Percentiles rank a stretch among this genome's conserved stretches.
These are phyloP conservation scores for Pomatostomus ruficeps DNA, from an alignment of 2,113 vertebrate species.

Conservation along the genomic window DNA sequence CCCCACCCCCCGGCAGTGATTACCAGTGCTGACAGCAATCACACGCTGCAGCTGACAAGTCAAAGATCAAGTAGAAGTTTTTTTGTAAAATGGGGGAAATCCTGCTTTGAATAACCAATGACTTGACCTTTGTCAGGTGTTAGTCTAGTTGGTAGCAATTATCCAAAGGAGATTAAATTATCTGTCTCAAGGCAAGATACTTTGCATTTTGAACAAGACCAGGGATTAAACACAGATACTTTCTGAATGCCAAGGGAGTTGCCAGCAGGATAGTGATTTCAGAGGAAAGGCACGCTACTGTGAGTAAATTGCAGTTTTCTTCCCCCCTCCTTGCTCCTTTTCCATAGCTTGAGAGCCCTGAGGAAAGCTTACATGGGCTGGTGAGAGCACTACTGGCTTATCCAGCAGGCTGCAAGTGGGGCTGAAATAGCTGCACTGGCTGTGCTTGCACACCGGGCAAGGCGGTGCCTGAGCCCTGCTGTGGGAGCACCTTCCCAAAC, in stretches of 20 bases:
- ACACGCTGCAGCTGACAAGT: neutral
- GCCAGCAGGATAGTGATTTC: accelerated
- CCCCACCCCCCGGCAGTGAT: neutral
- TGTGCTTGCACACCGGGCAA: neutral
- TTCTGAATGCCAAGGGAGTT: neutral
- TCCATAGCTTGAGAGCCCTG: neutral
- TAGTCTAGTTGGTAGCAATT: slow-evolving; percentile 5
- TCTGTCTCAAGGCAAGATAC: neutral
- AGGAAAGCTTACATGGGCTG: neutral
- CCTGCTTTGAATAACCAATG: slow-evolving; percentile 7
- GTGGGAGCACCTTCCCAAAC: neutral
- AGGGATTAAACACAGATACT: neutral
- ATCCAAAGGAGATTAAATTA: slow-evolving; percentile 15
- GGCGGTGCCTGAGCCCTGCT: neutral
- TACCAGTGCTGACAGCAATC: neutral
- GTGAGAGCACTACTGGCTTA: neutral
- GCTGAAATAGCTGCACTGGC: neutral
- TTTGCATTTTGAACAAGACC: neutral
- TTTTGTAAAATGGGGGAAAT: slow-evolving; percentile 3
- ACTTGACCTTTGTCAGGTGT: slow-evolving; percentile 4
- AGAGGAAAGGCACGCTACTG: neutral
- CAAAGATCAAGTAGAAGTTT: slow-evolving; percentile 1
- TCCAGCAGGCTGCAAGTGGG: neutral
- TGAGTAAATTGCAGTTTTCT: neutral
- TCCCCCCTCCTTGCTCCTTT: neutral